These are phyloP conservation scores for Diaphora mendica DNA, from an alignment of 2,888 invertebrate species.

Conservation along the genomic window DNA sequence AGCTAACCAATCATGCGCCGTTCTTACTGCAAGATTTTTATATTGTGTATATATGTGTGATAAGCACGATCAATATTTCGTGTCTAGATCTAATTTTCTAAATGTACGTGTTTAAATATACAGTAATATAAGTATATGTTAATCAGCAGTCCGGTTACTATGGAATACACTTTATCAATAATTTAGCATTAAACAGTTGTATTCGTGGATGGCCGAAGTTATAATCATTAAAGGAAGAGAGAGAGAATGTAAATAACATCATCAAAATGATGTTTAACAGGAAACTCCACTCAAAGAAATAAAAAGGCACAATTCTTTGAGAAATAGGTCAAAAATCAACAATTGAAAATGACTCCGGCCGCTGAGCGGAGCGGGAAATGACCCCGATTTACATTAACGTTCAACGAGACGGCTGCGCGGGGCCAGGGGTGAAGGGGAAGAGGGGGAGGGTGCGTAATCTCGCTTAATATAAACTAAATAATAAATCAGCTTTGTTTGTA, in stretches of 20 bases:
- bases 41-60: no score
- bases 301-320: constrained; percentile 7
- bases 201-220: not conserved
- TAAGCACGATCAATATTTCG: not conserved
- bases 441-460: constrained; percentile 25
- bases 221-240: not conserved
- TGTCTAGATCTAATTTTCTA: not conserved
- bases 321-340: constrained; percentile 50
- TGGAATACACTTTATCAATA: no score
- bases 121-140: no score
- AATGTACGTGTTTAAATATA: no score
- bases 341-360: constrained; percentile 45
- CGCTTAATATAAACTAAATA: constrained; percentile 59
- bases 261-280: not conserved
- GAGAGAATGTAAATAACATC: not conserved
- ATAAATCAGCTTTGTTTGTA: constrained; percentile 56
- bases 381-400: constrained; percentile 44
- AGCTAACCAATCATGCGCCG: no score
- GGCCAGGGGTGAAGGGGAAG: not conserved
- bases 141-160: no score
- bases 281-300: not conserved
- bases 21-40: no score
- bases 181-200: not conserved
- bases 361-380: constrained; percentile 46
- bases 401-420: constrained; percentile 26